Evolutionary conservation across 2,888 invertebrate species (phyloP).

Genomic region (Cheiracanthium punctorium): DNA sequence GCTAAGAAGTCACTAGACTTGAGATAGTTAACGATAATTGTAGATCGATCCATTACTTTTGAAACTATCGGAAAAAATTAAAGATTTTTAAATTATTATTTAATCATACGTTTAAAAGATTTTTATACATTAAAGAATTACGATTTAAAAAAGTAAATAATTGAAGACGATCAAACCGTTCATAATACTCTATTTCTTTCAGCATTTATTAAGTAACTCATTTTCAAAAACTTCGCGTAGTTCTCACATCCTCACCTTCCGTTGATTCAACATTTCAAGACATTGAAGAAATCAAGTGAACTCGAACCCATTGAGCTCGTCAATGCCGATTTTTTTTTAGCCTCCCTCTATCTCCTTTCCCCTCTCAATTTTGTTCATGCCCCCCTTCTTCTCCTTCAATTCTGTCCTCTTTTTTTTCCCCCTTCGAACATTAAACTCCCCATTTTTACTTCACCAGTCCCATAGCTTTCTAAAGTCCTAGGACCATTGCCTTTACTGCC

Average conservation of each 20-base stretch:
- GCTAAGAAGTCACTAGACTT: too few species aligned
- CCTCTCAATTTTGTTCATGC: slow-evolving; percentile 41
- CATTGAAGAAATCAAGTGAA: slow-evolving; percentile 67
- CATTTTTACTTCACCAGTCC: slow-evolving; percentile 62
- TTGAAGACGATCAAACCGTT: too few species aligned
- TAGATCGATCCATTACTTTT: too few species aligned
- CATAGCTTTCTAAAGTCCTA: slow-evolving; percentile 54
- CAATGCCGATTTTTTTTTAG: slow-evolving; percentile 44
- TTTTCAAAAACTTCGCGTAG: neutral
- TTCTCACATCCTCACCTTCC: slow-evolving; percentile 8
- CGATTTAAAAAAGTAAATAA: too few species aligned
- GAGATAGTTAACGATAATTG: too few species aligned
- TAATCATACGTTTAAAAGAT: too few species aligned
- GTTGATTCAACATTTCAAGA: slow-evolving; percentile 44
- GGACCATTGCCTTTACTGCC: slow-evolving; percentile 65
- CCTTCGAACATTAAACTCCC: slow-evolving; percentile 52
- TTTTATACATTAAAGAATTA: too few species aligned
- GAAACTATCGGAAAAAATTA: too few species aligned
- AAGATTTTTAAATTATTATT: too few species aligned
- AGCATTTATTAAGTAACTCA: neutral
- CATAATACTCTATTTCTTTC: too few species aligned
- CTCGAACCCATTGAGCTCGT: slow-evolving; percentile 54
- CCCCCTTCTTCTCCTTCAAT: slow-evolving; percentile 27
- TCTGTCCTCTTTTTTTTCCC: slow-evolving; percentile 27
- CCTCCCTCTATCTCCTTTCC: neutral